phyloP scores from a whole-genome alignment of 30 jellyfish, hydroid and myxozoan species.

The Aurelia sp. region DNA sequence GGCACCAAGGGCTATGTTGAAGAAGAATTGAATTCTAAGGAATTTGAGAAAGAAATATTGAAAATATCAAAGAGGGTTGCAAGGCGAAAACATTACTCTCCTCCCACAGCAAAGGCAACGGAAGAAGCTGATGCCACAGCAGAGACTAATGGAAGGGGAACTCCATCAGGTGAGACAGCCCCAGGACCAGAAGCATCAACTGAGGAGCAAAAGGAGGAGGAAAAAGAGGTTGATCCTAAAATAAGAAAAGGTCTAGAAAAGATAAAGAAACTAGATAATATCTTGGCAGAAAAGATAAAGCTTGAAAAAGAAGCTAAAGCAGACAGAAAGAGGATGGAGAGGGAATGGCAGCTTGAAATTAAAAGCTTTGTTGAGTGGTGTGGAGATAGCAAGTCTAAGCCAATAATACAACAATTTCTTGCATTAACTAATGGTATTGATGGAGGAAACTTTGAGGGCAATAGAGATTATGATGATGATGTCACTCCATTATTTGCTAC shows the following conservation, averaged over 20 bases:
- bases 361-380: conserved; percentile 71
- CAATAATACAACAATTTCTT: conserved; percentile 69
- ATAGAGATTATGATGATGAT: conserved; percentile 33
- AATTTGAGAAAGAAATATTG: conserved; percentile 38
- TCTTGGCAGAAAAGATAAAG: conserved; percentile 70
- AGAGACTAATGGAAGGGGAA: neutral
- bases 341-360: conserved; percentile 64
- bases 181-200: neutral
- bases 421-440: conserved; percentile 52
- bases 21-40: conserved; percentile 18
- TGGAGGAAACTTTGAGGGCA: neutral
- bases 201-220: conserved; percentile 3
- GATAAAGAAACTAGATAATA: conserved; percentile 64
- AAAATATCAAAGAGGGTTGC: conserved; percentile 23
- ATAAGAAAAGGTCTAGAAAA: conserved; percentile 65
- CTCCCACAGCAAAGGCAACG: neutral
- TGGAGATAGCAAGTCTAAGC: conserved; percentile 56
- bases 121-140: neutral
- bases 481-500: conserved; percentile 65
- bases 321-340: conserved; percentile 72
- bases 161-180: neutral
- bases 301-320: conserved; percentile 76
- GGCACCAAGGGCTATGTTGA: neutral
- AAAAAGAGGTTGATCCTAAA: conserved; percentile 58
- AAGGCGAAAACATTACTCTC: neutral